phyloP scores from a whole-genome alignment of 2,113 vertebrate genomes.

The Peromyscus maniculatus region DNA sequence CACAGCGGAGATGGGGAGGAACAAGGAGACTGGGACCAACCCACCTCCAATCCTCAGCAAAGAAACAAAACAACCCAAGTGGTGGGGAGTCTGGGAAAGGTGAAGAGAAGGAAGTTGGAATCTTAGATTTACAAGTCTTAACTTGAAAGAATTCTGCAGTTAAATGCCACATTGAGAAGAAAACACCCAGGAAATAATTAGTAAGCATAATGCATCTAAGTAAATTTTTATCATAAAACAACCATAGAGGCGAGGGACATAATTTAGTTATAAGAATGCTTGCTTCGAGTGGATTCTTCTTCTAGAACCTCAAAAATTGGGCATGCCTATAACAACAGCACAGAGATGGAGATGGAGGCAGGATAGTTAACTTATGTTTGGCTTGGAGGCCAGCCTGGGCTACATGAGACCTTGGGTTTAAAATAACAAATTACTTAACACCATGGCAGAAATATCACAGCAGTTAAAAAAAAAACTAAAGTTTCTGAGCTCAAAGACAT shows the following conservation, averaged over 20 bases:
- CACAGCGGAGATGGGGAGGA: neutral
- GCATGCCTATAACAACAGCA: neutral
- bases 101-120: neutral
- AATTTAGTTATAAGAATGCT: neutral
- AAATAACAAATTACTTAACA: neutral
- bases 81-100: neutral
- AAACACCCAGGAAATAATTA: neutral
- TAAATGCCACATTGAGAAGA: neutral
- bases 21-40: neutral
- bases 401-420: neutral
- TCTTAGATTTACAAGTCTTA: neutral
- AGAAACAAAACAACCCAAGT: neutral
- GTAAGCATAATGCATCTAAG: neutral
- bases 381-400: neutral
- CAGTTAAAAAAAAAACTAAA: slow-evolving; percentile 26
- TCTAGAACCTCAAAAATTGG: neutral
- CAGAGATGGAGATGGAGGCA: neutral
- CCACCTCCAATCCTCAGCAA: neutral
- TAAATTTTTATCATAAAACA: neutral
- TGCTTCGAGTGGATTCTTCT: neutral
- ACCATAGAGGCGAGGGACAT: neutral
- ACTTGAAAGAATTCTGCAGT: neutral
- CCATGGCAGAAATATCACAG: neutral
- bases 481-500: neutral
- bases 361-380: neutral